phyloP scores from a whole-genome alignment of 1,140 invertebrate species.

The Anadara kagoshimensis region DNA sequence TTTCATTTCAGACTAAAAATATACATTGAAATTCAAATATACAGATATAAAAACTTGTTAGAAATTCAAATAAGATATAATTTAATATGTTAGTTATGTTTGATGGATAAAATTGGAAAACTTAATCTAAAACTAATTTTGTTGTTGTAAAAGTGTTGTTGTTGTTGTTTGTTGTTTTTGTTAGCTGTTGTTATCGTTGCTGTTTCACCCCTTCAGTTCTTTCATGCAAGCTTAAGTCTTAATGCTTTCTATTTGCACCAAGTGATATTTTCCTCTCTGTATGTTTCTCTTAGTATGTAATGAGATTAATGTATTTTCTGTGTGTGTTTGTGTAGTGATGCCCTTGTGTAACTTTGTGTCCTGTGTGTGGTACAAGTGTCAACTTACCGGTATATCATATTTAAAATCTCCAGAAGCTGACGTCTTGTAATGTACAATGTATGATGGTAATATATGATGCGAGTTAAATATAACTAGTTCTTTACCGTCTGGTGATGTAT shows the following conservation, averaged over 20 bases:
- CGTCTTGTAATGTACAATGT: conserved; percentile 59
- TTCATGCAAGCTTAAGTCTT: no score
- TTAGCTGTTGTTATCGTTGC: no score
- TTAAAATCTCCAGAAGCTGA: conserved; percentile 42
- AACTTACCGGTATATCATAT: conserved; percentile 35
- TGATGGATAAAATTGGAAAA: no score
- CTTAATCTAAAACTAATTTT: no score
- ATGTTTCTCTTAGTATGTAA: neutral
- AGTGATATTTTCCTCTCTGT: no score
- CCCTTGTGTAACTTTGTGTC: neutral
- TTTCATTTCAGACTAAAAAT: neutral
- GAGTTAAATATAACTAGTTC: conserved; percentile 63
- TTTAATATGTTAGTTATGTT: no score
- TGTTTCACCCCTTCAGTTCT: no score
- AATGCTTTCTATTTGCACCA: no score
- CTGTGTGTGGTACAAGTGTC: neutral
- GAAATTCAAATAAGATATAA: no score
- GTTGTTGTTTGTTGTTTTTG: no score
- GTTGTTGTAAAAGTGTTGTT: no score
- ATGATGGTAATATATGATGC: conserved; percentile 58
- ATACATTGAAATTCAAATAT: neutral
- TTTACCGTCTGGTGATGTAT: conserved; percentile 61
- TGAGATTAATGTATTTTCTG: neutral
- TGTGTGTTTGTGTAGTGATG: neutral
- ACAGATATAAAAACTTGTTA: no score